These are phyloP conservation scores for Acanthococcus lagerstroemiae DNA, from an alignment of 2,888 invertebrate genomes.

Conservation along the genomic window DNA sequence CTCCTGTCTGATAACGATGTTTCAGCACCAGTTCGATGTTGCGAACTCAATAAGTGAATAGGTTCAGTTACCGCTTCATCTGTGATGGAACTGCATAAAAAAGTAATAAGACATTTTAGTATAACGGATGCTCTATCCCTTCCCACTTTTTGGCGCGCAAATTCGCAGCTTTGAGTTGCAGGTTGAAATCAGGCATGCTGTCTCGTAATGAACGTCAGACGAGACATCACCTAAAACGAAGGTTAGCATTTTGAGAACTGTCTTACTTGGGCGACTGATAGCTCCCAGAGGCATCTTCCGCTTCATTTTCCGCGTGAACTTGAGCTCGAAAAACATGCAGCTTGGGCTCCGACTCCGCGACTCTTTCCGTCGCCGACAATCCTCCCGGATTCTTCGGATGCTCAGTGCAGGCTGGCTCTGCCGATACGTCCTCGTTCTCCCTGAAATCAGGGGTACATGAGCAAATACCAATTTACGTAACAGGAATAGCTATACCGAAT, in stretches of 20 bases:
- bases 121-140: no score
- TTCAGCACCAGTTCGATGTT: no score
- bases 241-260: no score
- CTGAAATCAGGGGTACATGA: background rate
- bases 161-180: no score
- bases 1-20: constrained; percentile 6
- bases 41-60: background rate
- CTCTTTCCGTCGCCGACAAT: background rate
- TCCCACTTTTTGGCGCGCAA: no score
- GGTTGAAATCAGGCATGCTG: no score
- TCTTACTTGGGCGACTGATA: constrained; percentile 4
- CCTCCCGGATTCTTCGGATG: background rate
- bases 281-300: background rate
- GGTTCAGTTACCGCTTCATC: background rate
- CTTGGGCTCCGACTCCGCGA: background rate
- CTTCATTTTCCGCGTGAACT: constrained; percentile 8
- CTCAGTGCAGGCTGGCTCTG: background rate
- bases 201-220: no score
- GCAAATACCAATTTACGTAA: no score
- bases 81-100: no score
- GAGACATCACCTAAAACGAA: no score
- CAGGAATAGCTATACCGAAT: no score
- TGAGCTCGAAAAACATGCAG: constrained; percentile 3
- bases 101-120: no score
- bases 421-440: constrained; percentile 2